Conservation (phyloP, 2,888 invertebrate genomes). For the Anoncus sp. region DNA sequence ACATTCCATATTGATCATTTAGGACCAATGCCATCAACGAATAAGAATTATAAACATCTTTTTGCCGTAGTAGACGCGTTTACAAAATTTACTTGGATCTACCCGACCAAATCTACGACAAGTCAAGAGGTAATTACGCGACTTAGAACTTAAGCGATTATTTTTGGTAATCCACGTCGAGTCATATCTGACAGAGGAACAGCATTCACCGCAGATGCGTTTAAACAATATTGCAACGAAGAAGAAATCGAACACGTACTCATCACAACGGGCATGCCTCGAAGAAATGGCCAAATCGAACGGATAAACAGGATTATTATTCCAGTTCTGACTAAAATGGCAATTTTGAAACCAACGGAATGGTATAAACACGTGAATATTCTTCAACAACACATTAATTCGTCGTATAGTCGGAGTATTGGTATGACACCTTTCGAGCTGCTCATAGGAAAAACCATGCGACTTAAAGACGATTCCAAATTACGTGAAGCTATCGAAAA, state of each 20-base stretch:
- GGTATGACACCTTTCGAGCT: conserved; percentile 5
- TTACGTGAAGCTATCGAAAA: not conserved
- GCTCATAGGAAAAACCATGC: not conserved
- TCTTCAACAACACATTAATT: conserved; percentile 2
- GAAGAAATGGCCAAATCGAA: too few relatives aligned
- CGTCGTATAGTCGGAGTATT: not conserved
- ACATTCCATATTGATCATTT: not conserved
- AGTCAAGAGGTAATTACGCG: not conserved
- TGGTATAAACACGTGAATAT: not conserved
- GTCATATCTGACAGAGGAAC: not conserved
- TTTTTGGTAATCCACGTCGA: conserved; percentile 16
- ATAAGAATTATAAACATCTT: not conserved
- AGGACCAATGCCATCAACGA: not conserved
- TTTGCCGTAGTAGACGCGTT: not conserved
- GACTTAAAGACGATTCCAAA: not conserved
- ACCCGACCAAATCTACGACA: not conserved
- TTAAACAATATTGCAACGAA: not conserved
- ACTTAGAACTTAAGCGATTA: not conserved
- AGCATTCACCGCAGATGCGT: not conserved
- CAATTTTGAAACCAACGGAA: not conserved
- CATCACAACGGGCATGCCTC: not conserved
- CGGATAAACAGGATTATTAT: too few relatives aligned
- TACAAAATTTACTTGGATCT: not conserved
- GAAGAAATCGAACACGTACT: not conserved
- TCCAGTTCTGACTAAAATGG: not conserved